Base-by-base conservation (phyloP, 53 echinoderm and acorn worm species). In the Paelopatides confundens region DNA sequence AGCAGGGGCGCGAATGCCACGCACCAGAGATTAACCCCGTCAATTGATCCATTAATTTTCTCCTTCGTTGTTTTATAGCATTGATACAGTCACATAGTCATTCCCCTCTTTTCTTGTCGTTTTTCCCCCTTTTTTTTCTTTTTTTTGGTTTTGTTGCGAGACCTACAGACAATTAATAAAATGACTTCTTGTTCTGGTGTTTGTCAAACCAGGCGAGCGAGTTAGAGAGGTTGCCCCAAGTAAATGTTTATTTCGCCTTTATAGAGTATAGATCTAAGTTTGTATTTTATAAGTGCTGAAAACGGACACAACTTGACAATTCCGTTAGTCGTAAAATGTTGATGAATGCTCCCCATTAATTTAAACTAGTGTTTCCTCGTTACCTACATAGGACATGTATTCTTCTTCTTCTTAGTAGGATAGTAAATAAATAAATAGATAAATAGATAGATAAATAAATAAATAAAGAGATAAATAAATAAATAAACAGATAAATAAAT, bases 131-230 rank as follows among this genome's bases (percentile, higher is more conserved):
- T 5, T 54, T 54, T 5, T 54, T 21, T 54, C 54, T 14, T 21
- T 54, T 58, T 58, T 21, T 58, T 54, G 18, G 15, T 58, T 58
- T 58, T n/a, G 17, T n/a, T 10, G 12, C 11, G 43, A 43, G 43
- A 43, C 12, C 43, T 8, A 43, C 5, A 58, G 58, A 58, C 58
- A 74, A 74, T 74, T 40, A 43, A 74, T 40, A 74, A 74, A n/a
- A 74, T 74, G 74, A 74, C 40, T 74, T 74, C n/a, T 39, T 23
- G 74, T 28, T 74, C 74, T 74, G 74, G 74, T 74, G 28, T 46
- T 74, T 74, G 74, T 74, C 74, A 74, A 74, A 46, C 5, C 40
- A 39, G 46, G 40, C n/a, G 38, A 39, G 18, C 21, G 46, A 39
- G 74, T 39, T 26, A 6, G 74, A 74, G 39, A 39, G 74, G 74